Evolutionary conservation across 2,888 invertebrate genomes (phyloP).

Genomic region (Phasia obesa): DNA sequence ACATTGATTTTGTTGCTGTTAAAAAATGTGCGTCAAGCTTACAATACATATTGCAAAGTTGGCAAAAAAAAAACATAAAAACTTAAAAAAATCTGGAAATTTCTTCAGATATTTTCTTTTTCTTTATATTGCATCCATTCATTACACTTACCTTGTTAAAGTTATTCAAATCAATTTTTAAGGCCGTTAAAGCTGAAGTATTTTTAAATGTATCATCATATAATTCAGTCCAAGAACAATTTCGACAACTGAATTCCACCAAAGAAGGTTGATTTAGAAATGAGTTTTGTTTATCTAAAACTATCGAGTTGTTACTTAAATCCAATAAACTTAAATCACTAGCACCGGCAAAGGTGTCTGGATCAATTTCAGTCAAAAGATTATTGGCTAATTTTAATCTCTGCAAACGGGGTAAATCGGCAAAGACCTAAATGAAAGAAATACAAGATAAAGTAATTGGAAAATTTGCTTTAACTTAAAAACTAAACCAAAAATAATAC

Average conservation of each 20-base stretch:
- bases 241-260: constrained; percentile 79
- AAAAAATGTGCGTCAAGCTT: no score
- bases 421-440: constrained; percentile 77
- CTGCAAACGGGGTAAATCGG: constrained; percentile 76
- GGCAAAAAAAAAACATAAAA: no score
- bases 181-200: constrained; percentile 77
- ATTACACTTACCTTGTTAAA: constrained; percentile 77
- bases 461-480: not conserved
- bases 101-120: no score
- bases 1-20: no score
- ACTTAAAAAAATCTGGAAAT: no score
- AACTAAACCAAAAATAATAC: constrained; percentile 68
- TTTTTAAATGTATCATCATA: constrained; percentile 80
- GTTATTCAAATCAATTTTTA: constrained; percentile 81
- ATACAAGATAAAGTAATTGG: not conserved
- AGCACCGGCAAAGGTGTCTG: constrained; percentile 79
- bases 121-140: not conserved
- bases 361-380: constrained; percentile 78
- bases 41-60: no score
- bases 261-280: constrained; percentile 80
- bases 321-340: constrained; percentile 78
- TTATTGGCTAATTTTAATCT: constrained; percentile 81
- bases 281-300: constrained; percentile 76
- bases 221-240: constrained; percentile 80
- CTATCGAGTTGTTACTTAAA: constrained; percentile 81